phyloP scores from a whole-genome alignment of 2,797 vertebrate genomes.

The Mallotus villosus region DNA sequence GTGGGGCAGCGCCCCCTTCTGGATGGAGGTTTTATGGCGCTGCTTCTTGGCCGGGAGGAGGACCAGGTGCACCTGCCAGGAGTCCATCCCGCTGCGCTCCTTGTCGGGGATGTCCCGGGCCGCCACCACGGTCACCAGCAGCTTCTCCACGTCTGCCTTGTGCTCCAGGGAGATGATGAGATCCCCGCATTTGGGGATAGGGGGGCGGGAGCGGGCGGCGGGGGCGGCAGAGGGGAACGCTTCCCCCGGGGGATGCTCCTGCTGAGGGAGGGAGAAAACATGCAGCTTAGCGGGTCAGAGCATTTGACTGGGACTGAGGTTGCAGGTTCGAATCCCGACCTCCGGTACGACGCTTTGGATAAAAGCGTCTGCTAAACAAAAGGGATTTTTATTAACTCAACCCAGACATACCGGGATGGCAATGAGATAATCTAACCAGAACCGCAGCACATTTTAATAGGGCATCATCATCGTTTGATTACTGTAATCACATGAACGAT shows the following conservation, averaged over 20 bases:
- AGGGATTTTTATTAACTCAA: not conserved
- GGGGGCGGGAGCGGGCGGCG: constrained; percentile 52
- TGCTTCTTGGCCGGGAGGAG: constrained; percentile 91
- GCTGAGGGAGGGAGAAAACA: constrained; percentile 31
- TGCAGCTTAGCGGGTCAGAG: too few relatives aligned
- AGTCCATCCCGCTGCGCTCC: constrained; percentile 85
- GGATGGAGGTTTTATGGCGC: constrained; percentile 83
- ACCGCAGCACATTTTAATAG: not conserved
- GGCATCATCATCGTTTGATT: not conserved
- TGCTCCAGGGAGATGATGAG: constrained; percentile 84
- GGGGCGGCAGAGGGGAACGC: constrained; percentile 46
- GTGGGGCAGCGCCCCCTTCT: constrained; percentile 79
- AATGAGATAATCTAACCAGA: not conserved
- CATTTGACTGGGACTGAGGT: too few relatives aligned
- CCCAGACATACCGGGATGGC: not conserved
- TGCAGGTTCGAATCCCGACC: too few relatives aligned
- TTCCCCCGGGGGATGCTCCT: constrained; percentile 67
- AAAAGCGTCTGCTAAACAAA: too few relatives aligned
- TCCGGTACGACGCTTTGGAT: too few relatives aligned
- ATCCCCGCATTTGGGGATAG: constrained; percentile 89
- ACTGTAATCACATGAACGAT: not conserved
- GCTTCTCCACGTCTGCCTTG: constrained; percentile 76
- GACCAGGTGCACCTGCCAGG: constrained; percentile 91
- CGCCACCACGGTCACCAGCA: constrained; percentile 78
- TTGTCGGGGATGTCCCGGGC: constrained; percentile 89